Percentiles rank a stretch among this genome's conserved stretches.
These are phyloP conservation scores for Enoplosus armatus DNA, from an alignment of 2,797 vertebrate genomes.

Conservation along the genomic window DNA sequence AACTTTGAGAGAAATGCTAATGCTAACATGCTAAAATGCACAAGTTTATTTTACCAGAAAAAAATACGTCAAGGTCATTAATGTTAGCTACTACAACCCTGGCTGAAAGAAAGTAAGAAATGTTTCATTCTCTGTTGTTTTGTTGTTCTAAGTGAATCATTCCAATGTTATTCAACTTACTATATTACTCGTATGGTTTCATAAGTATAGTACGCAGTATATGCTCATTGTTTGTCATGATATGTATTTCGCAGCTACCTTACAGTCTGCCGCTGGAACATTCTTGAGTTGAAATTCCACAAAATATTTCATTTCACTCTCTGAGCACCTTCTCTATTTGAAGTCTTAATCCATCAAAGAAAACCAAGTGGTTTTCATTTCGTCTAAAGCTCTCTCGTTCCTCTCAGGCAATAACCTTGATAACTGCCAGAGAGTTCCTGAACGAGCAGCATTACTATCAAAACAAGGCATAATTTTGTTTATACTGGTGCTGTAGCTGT, in stretches of 20 bases:
- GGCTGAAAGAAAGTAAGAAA: too few relatives aligned
- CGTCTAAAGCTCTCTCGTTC: neutral
- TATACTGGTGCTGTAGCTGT: neutral
- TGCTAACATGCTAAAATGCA: too few relatives aligned
- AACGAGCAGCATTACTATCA: constrained; percentile 16
- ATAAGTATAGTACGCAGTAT: neutral
- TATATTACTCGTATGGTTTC: neutral
- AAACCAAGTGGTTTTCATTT: constrained; percentile 27
- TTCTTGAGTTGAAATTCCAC: neutral
- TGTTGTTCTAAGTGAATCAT: neutral
- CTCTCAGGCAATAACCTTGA: constrained; percentile 32
- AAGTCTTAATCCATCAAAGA: constrained; percentile 39
- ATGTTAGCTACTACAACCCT: too few relatives aligned
- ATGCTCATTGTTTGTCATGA: neutral
- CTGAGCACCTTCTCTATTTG: neutral
- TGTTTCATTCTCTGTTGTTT: too few relatives aligned
- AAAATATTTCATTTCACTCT: constrained; percentile 11
- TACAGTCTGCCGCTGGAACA: neutral
- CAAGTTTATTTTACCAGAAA: too few relatives aligned
- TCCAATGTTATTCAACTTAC: neutral
- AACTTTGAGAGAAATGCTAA: too few relatives aligned
- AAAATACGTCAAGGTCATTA: neutral
- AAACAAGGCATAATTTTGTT: constrained; percentile 10
- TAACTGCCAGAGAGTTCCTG: constrained; percentile 16
- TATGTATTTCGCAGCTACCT: neutral